phyloP scores from a whole-genome alignment of 53 echinoderm and acorn worm genomes.

The Henricia sp. region DNA sequence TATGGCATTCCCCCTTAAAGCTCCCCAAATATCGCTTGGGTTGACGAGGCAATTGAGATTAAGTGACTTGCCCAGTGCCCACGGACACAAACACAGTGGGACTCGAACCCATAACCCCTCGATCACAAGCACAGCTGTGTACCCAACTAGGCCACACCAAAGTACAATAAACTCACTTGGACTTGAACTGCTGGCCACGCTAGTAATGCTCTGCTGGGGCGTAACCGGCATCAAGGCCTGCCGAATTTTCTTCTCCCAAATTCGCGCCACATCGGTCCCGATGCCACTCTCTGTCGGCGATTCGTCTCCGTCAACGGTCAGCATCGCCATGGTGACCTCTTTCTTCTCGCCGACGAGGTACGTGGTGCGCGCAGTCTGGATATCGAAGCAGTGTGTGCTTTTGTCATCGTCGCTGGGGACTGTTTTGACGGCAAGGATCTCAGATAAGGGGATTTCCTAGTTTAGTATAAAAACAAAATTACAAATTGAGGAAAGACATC shows the following conservation, averaged over 20 bases:
- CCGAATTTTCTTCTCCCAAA: conserved; percentile 94
- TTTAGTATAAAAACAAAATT: too few relatives aligned
- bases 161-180: conserved; percentile 80
- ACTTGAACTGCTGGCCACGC: conserved; percentile 91
- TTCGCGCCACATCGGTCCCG: conserved; percentile 77
- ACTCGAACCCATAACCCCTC: too few relatives aligned
- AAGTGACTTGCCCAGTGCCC: too few relatives aligned
- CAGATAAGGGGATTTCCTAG: conserved; percentile 97
- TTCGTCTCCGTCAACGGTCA: conserved; percentile 72
- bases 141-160: too few relatives aligned
- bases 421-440: conserved; percentile 84
- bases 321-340: conserved; percentile 49
- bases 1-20: too few relatives aligned
- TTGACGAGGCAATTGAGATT: too few relatives aligned
- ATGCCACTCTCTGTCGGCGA: conserved; percentile 77
- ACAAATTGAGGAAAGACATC: too few relatives aligned
- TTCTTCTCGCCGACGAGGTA: conserved; percentile 91
- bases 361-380: conserved; percentile 87
- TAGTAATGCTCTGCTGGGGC: conserved; percentile 85
- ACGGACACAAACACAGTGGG: too few relatives aligned
- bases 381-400: conserved; percentile 91
- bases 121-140: too few relatives aligned
- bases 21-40: too few relatives aligned
- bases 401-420: conserved; percentile 56
- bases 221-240: conserved; percentile 99